Evolutionary conservation across 1,140 invertebrate genomes (phyloP).

Genomic region (Polypedilum pembai): DNA sequence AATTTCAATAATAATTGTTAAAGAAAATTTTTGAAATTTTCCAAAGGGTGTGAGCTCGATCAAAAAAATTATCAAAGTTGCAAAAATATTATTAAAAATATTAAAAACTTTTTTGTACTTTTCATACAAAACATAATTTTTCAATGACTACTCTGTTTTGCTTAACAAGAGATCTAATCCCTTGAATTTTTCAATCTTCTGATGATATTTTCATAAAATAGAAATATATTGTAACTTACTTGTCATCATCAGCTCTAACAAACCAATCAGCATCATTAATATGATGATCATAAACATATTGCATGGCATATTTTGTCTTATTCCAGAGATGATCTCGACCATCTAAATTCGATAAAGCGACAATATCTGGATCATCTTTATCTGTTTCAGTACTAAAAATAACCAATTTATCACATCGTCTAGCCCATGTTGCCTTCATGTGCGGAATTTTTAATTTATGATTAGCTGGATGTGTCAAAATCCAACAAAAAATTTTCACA

Average conservation of each 20-base stretch:
- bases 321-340: constrained; percentile 83
- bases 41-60: too few species aligned
- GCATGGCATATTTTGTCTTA: constrained; percentile 91
- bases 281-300: constrained; percentile 74
- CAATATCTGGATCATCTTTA: constrained; percentile 46
- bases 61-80: too few species aligned
- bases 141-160: too few species aligned
- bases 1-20: too few species aligned
- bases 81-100: too few species aligned
- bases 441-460: constrained; percentile 80
- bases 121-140: too few species aligned
- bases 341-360: constrained; percentile 49
- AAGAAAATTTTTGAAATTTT: too few species aligned
- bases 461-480: constrained; percentile 55
- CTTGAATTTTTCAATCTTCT: too few species aligned
- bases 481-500: constrained; percentile 64
- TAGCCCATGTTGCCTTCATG: constrained; percentile 90
- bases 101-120: too few species aligned
- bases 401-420: constrained; percentile 77
- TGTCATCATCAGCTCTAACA: constrained; percentile 90
- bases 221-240: constrained; percentile 61
- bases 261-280: constrained; percentile 82
- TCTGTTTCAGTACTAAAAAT: constrained; percentile 76
- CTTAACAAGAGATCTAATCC: too few species aligned
- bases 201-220: too few species aligned